A percentile compares a stretch with the other conserved stretches of the same genome.
phyloP scores from a whole-genome alignment of 2,797 vertebrate species.

The Enteromius mattozi region DNA sequence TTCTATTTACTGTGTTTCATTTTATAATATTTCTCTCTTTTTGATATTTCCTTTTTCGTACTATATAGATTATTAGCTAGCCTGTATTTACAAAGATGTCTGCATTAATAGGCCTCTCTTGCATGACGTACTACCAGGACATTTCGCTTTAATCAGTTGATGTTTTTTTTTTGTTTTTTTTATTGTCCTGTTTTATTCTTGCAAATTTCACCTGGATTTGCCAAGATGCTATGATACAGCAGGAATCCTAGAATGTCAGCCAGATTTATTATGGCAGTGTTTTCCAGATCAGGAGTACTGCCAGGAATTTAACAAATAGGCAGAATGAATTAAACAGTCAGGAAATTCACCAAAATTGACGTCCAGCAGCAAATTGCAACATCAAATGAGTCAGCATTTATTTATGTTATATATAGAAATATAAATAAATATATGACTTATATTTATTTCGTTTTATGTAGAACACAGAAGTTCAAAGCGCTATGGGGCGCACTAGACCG shows the following conservation, averaged over 20 bases:
- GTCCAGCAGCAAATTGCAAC: background rate
- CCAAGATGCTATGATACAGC: constrained; percentile 16
- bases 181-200: background rate
- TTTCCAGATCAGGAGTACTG: constrained; percentile 25
- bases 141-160: background rate
- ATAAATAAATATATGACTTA: background rate
- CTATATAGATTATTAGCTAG: background rate
- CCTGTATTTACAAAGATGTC: background rate
- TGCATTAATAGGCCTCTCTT: background rate
- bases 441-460: background rate
- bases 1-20: background rate
- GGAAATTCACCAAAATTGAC: background rate
- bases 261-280: constrained; percentile 29
- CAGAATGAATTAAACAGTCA: background rate
- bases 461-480: background rate
- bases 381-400: background rate
- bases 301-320: background rate
- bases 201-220: background rate
- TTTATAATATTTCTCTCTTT: background rate
- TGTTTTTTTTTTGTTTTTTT: background rate
- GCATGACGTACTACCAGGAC: no score
- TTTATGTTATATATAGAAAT: background rate
- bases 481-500: background rate
- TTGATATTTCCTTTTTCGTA: background rate
- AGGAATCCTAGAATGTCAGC: constrained; percentile 9